Conservation (phyloP, 2,797 vertebrate species). For the Ctenopoma multispine region DNA sequence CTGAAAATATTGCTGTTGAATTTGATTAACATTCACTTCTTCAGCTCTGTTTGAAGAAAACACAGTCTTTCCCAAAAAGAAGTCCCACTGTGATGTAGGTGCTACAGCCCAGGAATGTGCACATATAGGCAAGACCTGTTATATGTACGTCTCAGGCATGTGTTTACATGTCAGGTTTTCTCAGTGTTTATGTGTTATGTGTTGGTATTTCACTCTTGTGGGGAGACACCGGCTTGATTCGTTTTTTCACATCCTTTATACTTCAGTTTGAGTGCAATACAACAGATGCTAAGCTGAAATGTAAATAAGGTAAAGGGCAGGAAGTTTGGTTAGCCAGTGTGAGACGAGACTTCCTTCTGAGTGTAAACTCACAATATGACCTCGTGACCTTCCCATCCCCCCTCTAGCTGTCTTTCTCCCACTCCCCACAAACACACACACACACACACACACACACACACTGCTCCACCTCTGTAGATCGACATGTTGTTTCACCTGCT, state of each 20-base stretch:
- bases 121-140: constrained; percentile 30
- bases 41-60: constrained; percentile 1
- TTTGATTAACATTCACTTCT: background rate
- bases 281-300: constrained; percentile 37
- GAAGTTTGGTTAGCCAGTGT: constrained; percentile 60
- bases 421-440: background rate
- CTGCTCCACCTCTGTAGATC: constrained; percentile 4
- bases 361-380: constrained; percentile 54
- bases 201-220: constrained; percentile 21
- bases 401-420: background rate
- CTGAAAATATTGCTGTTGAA: no score
- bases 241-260: constrained; percentile 22
- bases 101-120: constrained; percentile 55
- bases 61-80: constrained; percentile 14
- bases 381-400: constrained; percentile 47
- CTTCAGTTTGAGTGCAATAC: background rate
- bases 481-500: constrained; percentile 56
- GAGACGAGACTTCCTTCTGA: constrained; percentile 49
- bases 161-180: constrained; percentile 48
- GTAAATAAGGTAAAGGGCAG: constrained; percentile 30
- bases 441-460: constrained; percentile 7
- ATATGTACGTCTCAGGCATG: constrained; percentile 48
- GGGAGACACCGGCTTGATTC: constrained; percentile 5
- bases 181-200: constrained; percentile 31
- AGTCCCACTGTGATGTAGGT: constrained; percentile 32